Evolutionary conservation across 2,113 vertebrate species (phyloP).

Genomic region (Clarias magur): DNA sequence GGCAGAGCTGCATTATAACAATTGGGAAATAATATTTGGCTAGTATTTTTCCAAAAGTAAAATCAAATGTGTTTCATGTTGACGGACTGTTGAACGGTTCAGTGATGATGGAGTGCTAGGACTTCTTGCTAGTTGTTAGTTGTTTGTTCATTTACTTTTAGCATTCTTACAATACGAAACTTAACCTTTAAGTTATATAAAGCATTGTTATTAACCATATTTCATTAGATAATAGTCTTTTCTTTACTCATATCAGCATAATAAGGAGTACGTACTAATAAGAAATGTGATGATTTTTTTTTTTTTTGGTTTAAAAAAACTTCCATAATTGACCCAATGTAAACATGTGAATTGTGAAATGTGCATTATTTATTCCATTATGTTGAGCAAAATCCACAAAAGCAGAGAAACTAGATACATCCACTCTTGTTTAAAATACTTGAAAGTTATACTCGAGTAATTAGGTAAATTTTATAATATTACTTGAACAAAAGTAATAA

Average conservation of each 20-base stretch:
- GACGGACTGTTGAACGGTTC: slow-evolving; percentile 59
- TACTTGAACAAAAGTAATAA: too few relatives aligned
- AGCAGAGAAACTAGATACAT: too few relatives aligned
- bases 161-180: not conserved
- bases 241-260: not conserved
- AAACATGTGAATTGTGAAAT: too few relatives aligned
- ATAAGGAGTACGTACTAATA: too few relatives aligned
- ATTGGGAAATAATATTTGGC: slow-evolving; percentile 18
- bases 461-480: too few relatives aligned
- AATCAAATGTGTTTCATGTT: slow-evolving; percentile 31
- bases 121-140: not conserved
- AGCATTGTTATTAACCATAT: not conserved
- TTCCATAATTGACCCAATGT: too few relatives aligned
- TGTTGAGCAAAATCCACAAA: too few relatives aligned
- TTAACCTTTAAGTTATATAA: not conserved
- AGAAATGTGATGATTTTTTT: too few relatives aligned
- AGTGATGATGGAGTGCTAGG: not conserved
- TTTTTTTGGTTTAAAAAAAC: too few relatives aligned
- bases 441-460: too few relatives aligned
- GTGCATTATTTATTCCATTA: too few relatives aligned
- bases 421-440: too few relatives aligned
- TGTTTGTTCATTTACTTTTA: not conserved
- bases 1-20: slow-evolving; percentile 58
- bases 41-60: not conserved
- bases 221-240: not conserved